Base-by-base conservation (phyloP, 2,888 invertebrate species). In the Poecilobothrus nobilitatus region DNA sequence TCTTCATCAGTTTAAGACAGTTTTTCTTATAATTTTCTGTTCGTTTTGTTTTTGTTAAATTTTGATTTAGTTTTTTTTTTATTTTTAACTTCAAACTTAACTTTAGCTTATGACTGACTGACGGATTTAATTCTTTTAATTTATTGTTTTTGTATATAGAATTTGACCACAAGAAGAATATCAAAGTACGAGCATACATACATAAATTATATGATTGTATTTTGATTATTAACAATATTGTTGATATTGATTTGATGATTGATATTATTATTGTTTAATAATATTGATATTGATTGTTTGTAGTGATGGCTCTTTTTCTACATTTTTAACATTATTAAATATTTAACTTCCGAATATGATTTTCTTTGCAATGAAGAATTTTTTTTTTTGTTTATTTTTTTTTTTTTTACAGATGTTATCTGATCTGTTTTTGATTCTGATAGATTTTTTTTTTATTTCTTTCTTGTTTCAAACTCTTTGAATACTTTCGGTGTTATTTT, bases 331-430 rank as follows among this genome's bases (percentile, higher is more conserved):
- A n/a, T 53, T 12, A 53, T 53, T 18, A 53, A 53, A 53, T 53
- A 53, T 53, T 53, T 53, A 53, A 53, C 53, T 53, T 53, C 53
- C 53, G 53, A 53, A 53, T 53, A 6, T 53, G 53, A 53, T 53
- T 53, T 12, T 53, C 53, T 37, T 53, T 53, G 53, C 27, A 37
- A 37, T 8, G 6, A 53, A 53, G 53, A 53, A n/a, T 53, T 3
- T 15, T 9, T 44, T 44, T 53, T 53, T 9, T 37, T 37, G 37
- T 37, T 37, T 37, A 7, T 10, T 37, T 4, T 37, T 37, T 4
- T 37, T 37, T 37, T 37, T 37, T 37, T 37, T 8, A 37, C 37
- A 37, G 12, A 37, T 37, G 12, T 8, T 37, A 27, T 27, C 27
- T 27, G 27, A 27, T 27, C 2, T 27, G 27, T 4, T 27, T n/a